Percentiles rank a stretch among this genome's conserved stretches.
Evolutionary conservation across 2,113 vertebrate species (phyloP).

Genomic region (Ophthalmolycus amberensis): DNA sequence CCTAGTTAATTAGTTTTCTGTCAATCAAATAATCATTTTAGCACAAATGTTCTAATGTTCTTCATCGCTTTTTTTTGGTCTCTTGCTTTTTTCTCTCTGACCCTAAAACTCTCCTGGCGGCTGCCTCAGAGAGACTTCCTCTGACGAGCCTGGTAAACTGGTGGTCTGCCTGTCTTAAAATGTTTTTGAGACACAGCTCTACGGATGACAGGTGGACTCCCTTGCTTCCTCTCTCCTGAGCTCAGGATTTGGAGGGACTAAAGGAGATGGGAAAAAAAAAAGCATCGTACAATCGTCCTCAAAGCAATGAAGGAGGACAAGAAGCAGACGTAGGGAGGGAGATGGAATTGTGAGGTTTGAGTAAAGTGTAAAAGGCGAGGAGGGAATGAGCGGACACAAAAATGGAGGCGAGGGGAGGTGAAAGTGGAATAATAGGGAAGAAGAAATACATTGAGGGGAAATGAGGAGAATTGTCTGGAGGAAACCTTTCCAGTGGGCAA

Average conservation of each 20-base stretch:
- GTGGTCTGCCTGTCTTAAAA: slow-evolving; percentile 26
- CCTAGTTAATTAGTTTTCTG: background rate
- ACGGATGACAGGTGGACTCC: slow-evolving; percentile 39
- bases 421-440: slow-evolving; percentile 1
- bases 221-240: slow-evolving; percentile 1
- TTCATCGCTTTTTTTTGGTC: background rate
- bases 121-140: slow-evolving; percentile 31
- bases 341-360: background rate
- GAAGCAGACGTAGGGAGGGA: background rate
- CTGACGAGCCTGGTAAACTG: slow-evolving; percentile 23
- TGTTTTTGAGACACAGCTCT: slow-evolving; percentile 25
- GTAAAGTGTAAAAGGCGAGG: background rate
- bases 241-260: slow-evolving; percentile 14
- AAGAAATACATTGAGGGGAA: slow-evolving; percentile 6
- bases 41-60: background rate
- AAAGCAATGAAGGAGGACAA: background rate
- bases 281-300: background rate
- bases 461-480: slow-evolving; percentile 19
- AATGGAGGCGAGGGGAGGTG: background rate
- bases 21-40: background rate
- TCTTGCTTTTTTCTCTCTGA: background rate
- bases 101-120: slow-evolving; percentile 29
- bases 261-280: background rate
- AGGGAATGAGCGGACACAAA: background rate
- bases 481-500: slow-evolving; percentile 1